These are phyloP conservation scores for Xenopus laevis DNA, from an alignment of 2,113 vertebrate species.

Conservation along the genomic window DNA sequence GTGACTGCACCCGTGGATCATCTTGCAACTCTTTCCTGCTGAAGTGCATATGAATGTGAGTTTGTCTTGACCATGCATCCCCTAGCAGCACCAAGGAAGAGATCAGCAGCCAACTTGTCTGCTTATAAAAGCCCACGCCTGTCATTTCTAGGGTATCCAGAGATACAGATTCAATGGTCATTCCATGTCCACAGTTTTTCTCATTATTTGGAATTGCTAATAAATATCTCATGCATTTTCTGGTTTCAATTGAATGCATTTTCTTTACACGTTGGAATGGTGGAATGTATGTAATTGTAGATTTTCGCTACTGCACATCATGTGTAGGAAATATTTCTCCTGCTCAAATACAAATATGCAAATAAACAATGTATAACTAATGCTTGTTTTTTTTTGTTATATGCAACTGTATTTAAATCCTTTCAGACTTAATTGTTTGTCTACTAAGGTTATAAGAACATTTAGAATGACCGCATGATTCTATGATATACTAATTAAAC, in stretches of 20 bases:
- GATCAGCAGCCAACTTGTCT: slow-evolving; percentile 19
- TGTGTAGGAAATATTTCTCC: background rate
- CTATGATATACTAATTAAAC: too few species aligned
- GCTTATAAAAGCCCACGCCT: background rate
- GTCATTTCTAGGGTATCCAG: background rate
- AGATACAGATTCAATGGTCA: too few species aligned
- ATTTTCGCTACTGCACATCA: slow-evolving; percentile 1
- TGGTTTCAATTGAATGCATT: background rate
- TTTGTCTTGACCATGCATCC: background rate
- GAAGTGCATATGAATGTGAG: slow-evolving; percentile 62
- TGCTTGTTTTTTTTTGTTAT: background rate
- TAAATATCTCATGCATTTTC: background rate
- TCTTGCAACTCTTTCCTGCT: slow-evolving; percentile 74
- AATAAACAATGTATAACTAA: slow-evolving; percentile 8
- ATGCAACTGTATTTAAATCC: too few species aligned
- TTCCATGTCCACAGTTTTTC: background rate
- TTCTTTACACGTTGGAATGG: background rate
- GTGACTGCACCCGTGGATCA: slow-evolving; percentile 66
- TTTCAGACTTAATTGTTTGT: too few species aligned
- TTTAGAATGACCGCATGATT: too few species aligned
- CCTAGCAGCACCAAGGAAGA: background rate
- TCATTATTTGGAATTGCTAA: background rate
- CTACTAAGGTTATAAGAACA: too few species aligned
- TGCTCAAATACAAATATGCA: background rate
- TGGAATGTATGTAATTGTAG: background rate